Conservation (phyloP, 2,113 vertebrate species). For the Ailuropoda melanoleuca region DNA sequence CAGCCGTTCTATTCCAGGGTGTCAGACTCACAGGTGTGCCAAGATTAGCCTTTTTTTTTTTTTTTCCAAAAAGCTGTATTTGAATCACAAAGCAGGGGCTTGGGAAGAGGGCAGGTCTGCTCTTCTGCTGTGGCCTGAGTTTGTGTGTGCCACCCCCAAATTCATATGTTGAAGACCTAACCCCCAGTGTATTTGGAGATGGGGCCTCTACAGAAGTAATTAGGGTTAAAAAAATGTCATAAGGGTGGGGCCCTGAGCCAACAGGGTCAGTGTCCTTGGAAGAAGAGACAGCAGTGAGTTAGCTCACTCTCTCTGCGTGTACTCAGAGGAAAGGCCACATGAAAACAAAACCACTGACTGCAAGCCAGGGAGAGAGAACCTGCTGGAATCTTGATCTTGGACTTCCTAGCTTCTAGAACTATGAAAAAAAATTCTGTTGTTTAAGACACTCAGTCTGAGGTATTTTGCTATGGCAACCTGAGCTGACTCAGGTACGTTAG, state of each 20-base stretch:
- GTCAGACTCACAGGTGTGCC: not conserved
- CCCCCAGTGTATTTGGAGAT: not conserved
- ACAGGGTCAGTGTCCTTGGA: not conserved
- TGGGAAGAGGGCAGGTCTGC: not conserved
- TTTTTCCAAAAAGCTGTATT: too few relatives aligned
- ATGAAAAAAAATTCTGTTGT: not conserved
- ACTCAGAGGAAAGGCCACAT: not conserved
- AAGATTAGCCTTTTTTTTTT: not conserved
- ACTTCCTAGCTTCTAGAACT: not conserved
- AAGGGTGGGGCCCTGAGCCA: not conserved
- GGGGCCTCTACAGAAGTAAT: not conserved
- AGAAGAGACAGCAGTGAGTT: not conserved
- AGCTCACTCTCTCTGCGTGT: not conserved
- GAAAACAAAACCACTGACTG: not conserved
- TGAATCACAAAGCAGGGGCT: too few relatives aligned
- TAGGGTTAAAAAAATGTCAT: not conserved
- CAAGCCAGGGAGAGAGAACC: not conserved
- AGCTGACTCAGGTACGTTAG: not conserved
- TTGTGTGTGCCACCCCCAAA: not conserved
- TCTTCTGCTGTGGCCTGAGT: not conserved
- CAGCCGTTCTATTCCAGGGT: not conserved
- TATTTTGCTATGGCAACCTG: not conserved
- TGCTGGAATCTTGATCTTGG: not conserved
- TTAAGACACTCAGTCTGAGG: not conserved
- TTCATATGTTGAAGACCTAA: not conserved